These are phyloP conservation scores for Brachionus sp. DNA, from an alignment of 1,140 invertebrate genomes.

Conservation along the genomic window DNA sequence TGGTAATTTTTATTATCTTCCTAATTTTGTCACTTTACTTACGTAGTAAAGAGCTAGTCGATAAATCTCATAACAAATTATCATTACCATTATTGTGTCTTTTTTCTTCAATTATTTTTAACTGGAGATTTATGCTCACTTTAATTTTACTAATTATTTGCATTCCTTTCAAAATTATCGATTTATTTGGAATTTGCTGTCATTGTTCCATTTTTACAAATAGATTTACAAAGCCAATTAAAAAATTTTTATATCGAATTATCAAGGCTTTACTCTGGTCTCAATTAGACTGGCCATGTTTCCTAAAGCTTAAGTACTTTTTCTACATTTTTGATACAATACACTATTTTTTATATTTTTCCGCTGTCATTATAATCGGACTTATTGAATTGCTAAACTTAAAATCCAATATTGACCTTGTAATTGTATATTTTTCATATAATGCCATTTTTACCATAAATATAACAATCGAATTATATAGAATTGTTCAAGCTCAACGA, in stretches of 20 bases:
- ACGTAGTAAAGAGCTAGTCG: neutral
- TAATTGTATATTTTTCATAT: neutral
- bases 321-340: conserved; percentile 6
- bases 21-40: conserved; percentile 3
- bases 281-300: conserved; percentile 16
- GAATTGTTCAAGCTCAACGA: neutral
- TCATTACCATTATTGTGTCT: neutral
- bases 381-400: neutral
- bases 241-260: conserved; percentile 1
- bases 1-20: neutral
- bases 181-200: neutral
- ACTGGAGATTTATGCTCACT: neutral
- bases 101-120: neutral
- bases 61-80: neutral
- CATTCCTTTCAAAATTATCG: neutral
- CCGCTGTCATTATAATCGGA: neutral
- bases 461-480: neutral
- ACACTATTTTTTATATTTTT: conserved; percentile 27
- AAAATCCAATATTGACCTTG: neutral
- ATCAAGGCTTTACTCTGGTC: neutral
- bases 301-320: neutral
- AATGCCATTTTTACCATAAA: neutral
- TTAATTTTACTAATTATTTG: neutral
- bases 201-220: neutral
- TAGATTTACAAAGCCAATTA: neutral